Conservation (phyloP, 1,140 invertebrate species). For the Theocolax elegans region DNA sequence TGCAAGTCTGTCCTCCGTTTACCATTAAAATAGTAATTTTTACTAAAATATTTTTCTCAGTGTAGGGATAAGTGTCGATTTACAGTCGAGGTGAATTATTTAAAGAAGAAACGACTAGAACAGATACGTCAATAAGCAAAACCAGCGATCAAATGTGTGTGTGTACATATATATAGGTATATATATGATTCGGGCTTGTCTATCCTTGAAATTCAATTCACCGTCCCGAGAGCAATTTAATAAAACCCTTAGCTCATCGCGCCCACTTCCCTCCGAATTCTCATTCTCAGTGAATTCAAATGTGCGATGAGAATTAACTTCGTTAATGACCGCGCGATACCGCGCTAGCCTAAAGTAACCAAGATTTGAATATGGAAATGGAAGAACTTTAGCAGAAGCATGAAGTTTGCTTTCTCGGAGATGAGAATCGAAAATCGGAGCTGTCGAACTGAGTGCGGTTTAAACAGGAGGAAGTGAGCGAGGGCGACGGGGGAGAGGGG, state of each 20-base stretch:
- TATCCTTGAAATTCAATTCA: conserved; percentile 32
- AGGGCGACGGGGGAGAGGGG: too few species aligned
- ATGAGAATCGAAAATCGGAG: conserved; percentile 36
- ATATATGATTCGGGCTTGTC: too few species aligned
- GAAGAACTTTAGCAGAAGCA: conserved; percentile 33
- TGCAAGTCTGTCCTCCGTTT: too few species aligned
- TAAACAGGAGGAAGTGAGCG: too few species aligned
- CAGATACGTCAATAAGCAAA: too few species aligned
- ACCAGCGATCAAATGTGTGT: too few species aligned
- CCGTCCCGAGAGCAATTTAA: conserved; percentile 27
- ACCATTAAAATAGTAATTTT: too few species aligned
- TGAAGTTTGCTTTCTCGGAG: conserved; percentile 30
- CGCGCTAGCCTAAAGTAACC: conserved; percentile 35
- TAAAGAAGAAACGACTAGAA: too few species aligned
- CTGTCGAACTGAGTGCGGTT: conserved; percentile 26
- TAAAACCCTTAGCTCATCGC: conserved; percentile 29
- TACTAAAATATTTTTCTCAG: too few species aligned
- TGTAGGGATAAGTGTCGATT: too few species aligned
- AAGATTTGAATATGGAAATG: conserved; percentile 44
- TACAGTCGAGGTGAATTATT: too few species aligned
- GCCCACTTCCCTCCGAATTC: not conserved
- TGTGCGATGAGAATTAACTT: conserved; percentile 37
- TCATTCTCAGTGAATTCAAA: conserved; percentile 33
- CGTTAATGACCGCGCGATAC: conserved; percentile 39
- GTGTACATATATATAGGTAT: too few species aligned